These are phyloP conservation scores for Troides oblongomaculatus DNA, from an alignment of 2,888 invertebrate species.

Conservation along the genomic window DNA sequence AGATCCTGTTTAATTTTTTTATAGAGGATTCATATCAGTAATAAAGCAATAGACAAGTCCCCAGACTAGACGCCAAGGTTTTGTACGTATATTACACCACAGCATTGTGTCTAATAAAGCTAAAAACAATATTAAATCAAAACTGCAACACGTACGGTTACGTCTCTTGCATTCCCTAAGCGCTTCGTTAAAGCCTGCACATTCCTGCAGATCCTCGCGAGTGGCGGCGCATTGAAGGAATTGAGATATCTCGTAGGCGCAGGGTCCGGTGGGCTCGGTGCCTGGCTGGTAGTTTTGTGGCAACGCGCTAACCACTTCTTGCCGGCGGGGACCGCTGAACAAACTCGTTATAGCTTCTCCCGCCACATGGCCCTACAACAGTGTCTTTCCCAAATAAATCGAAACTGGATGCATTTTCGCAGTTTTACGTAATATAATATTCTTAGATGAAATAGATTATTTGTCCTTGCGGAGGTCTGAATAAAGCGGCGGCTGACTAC, in stretches of 20 bases:
- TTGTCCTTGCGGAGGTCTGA: too few relatives aligned
- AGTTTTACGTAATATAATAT: too few relatives aligned
- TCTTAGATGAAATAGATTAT: too few relatives aligned
- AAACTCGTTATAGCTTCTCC: slow-evolving; percentile 89
- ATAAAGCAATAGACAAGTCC: too few relatives aligned
- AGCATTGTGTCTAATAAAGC: too few relatives aligned
- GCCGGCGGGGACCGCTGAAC: slow-evolving; percentile 54
- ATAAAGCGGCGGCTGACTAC: too few relatives aligned
- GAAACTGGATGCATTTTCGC: too few relatives aligned
- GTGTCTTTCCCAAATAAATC: neutral
- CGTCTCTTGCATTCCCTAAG: slow-evolving; percentile 93
- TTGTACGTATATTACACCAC: too few relatives aligned
- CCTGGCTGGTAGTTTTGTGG: slow-evolving; percentile 59
- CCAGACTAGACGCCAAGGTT: too few relatives aligned
- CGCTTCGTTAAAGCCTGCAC: slow-evolving; percentile 97
- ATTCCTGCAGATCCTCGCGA: slow-evolving; percentile 90
- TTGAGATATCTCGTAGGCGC: slow-evolving; percentile 95
- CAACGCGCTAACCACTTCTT: slow-evolving; percentile 54
- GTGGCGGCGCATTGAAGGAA: slow-evolving; percentile 95
- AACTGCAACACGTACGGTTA: slow-evolving; percentile 77
- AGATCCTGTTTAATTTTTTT: too few relatives aligned
- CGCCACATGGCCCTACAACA: slow-evolving; percentile 88
- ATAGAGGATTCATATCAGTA: too few relatives aligned
- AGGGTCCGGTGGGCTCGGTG: slow-evolving; percentile 85
- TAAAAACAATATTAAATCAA: neutral